Base-by-base conservation (phyloP, 2,113 vertebrate genomes). In the Bambusicola thoracicus region DNA sequence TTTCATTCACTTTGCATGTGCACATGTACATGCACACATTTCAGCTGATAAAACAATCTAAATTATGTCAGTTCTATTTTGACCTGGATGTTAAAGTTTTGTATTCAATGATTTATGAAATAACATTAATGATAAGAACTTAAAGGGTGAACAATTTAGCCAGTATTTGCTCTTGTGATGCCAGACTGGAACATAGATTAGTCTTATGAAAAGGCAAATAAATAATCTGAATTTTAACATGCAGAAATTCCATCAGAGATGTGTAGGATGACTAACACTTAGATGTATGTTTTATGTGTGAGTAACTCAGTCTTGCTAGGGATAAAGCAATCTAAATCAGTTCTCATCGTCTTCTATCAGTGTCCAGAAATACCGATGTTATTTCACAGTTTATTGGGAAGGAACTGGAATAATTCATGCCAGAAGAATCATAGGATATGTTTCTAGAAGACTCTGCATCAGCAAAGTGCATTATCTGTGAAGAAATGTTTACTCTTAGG, bases 381-480 rank as follows among this genome's bases (percentile, higher is more conserved):
- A 85, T 95, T 91, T 94, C 90, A 80, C 93, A 95, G 63, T 69
- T 92, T 89, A 80, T 53, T 92, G 87, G 44, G 44, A 87, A 91
- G 49, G 72, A 91, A 87, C 65, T 32, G 38, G 75, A 85, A 89
- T 62, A 79, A 82, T 48, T 76, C 4, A 85, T 51, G 48, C 55
- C 73, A 69, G 73, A 87, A 92, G 22, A 55, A 81, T 56, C 8
- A 6, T 10, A n/a, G 12, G 16, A 13, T 79, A 25, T 75, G 14
- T 85, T 82, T 87, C 75, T 76, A 66, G 72, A 80, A 53, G 70
- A 56, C 18, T 58, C 24, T 61, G 29, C 22, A 55, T 40, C 38
- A 81, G 14, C 30, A 16, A 56, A 80, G 5, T 69, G 13, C 48
- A 48, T 25, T 79, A 18, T 72, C 75, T 91, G 27, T 74, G 44